phyloP scores from a whole-genome alignment of 2,888 invertebrate species.

The Tenthredo amoena region DNA sequence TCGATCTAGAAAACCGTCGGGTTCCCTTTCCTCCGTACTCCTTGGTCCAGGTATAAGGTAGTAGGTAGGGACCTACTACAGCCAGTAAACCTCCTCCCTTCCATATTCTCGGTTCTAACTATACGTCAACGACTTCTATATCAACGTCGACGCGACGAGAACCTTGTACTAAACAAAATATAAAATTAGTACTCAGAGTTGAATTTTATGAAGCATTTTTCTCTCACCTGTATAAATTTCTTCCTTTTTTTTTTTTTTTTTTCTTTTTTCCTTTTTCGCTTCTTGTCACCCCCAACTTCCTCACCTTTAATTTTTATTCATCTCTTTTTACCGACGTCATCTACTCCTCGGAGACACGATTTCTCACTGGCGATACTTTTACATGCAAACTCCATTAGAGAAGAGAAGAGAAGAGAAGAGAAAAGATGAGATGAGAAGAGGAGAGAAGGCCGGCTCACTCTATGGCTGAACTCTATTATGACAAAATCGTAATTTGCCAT shows the following conservation, averaged over 20 bases:
- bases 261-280: slow-evolving; percentile 32
- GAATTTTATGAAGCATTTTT: slow-evolving; percentile 24
- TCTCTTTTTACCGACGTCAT: slow-evolving; percentile 11
- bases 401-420: neutral
- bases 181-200: slow-evolving; percentile 4
- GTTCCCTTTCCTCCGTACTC: neutral
- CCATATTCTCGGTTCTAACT: slow-evolving; percentile 10
- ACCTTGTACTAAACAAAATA: slow-evolving; percentile 21
- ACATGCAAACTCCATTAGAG: slow-evolving; percentile 77
- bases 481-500: neutral
- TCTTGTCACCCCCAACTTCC: neutral
- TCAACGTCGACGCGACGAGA: slow-evolving; percentile 51
- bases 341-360: neutral
- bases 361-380: slow-evolving; percentile 65
- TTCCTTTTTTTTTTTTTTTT: neutral
- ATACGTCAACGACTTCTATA: slow-evolving; percentile 41
- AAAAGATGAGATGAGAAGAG: too few species aligned
- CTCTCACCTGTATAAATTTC: slow-evolving; percentile 14
- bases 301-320: neutral
- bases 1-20: slow-evolving; percentile 28
- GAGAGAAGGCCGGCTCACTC: slow-evolving; percentile 2
- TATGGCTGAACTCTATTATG: slow-evolving; percentile 30
- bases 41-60: neutral
- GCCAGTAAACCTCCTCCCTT: slow-evolving; percentile 41
- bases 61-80: slow-evolving; percentile 46